A percentile compares a stretch with the other conserved stretches of the same genome.
These are phyloP conservation scores for Thereva nobilitata DNA, from an alignment of 2,888 invertebrate species.

Conservation along the genomic window DNA sequence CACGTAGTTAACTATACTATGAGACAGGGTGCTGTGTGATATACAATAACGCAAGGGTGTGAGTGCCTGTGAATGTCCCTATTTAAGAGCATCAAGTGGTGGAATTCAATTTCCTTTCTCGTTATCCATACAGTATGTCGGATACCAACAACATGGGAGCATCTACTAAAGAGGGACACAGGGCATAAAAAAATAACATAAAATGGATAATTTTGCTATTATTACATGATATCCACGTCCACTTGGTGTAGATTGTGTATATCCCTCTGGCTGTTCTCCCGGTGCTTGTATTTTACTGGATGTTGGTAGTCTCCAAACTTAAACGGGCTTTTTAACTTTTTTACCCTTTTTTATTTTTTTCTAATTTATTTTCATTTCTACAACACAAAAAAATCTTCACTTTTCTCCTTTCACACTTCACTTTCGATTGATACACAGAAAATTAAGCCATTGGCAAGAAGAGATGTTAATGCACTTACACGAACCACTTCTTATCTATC, in stretches of 20 bases:
- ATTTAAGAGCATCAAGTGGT: conserved; percentile 35
- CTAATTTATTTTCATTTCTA: too few species aligned
- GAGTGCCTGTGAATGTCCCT: background rate
- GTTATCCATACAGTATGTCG: conserved; percentile 22
- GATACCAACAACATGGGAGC: conserved; percentile 15
- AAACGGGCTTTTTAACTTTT: background rate
- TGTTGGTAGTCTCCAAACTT: too few species aligned
- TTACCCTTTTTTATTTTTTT: conserved; percentile 15
- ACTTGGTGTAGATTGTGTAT: conserved; percentile 23
- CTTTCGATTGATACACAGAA: background rate
- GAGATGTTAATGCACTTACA: conserved; percentile 6
- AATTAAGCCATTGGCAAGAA: background rate
- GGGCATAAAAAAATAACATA: conserved; percentile 15
- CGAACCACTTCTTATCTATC: conserved; percentile 5
- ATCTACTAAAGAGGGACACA: background rate
- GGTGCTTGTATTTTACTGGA: background rate
- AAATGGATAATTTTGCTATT: conserved; percentile 33
- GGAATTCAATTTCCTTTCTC: conserved; percentile 34
- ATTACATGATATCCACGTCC: conserved; percentile 34
- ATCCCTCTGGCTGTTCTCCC: conserved; percentile 23
- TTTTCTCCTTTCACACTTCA: too few species aligned
- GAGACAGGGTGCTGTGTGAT: too few species aligned
- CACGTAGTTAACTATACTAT: too few species aligned
- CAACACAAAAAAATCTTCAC: too few species aligned
- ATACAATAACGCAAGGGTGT: background rate